A percentile compares a stretch with the other conserved stretches of the same genome.
Evolutionary conservation across 2,888 invertebrate species (phyloP).

Genomic region (Rhagonycha fulva): DNA sequence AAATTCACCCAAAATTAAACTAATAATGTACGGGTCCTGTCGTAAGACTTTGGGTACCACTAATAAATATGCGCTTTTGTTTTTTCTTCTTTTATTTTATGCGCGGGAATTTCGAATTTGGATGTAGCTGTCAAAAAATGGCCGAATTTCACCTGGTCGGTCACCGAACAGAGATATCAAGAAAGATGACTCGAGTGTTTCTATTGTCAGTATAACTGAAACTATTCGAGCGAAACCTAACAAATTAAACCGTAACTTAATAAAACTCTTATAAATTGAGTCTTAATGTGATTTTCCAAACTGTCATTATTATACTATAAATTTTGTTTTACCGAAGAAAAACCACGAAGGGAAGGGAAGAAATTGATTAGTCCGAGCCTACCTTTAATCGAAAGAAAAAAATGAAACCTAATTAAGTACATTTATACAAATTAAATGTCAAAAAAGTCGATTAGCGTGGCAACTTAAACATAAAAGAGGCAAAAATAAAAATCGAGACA

Average conservation of each 20-base stretch:
- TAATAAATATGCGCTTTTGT: conserved; percentile 43
- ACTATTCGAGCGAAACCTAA: conserved; percentile 15
- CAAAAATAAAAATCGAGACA: conserved; percentile 44
- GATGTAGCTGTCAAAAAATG: not conserved
- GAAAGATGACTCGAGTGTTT: conserved; percentile 29
- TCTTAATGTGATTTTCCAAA: conserved; percentile 15
- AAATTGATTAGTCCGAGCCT: not conserved
- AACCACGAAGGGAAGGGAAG: too few relatives aligned
- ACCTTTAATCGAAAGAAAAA: not conserved
- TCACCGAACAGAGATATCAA: conserved; percentile 19
- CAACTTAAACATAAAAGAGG: conserved; percentile 27
- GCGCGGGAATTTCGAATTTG: not conserved
- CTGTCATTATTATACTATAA: not conserved
- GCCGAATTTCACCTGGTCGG: not conserved
- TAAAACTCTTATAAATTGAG: conserved; percentile 19
- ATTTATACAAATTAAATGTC: not conserved
- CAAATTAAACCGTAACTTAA: conserved; percentile 25
- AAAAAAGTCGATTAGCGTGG: conserved; percentile 24
- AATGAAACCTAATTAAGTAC: not conserved
- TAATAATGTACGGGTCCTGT: conserved; percentile 40
- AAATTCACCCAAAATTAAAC: conserved; percentile 44
- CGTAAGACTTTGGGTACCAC: conserved; percentile 36
- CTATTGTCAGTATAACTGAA: conserved; percentile 28
- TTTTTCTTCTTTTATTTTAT: not conserved
- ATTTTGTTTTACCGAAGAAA: not conserved